Evolutionary conservation across 2,113 vertebrate genomes (phyloP).

Genomic region (Colistium nudipinnis): DNA sequence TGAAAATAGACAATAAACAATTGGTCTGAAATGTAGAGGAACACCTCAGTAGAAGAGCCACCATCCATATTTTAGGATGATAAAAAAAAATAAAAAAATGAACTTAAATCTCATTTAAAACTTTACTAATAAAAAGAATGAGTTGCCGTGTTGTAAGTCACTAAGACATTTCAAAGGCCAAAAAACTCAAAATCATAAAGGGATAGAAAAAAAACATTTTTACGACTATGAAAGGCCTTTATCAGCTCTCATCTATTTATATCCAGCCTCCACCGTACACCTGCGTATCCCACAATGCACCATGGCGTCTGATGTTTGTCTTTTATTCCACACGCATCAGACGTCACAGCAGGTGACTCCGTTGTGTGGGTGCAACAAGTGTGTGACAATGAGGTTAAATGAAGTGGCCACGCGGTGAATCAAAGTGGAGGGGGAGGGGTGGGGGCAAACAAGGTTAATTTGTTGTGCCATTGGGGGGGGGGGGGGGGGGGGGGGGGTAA

Average conservation of each 20-base stretch:
- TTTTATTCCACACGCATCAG: slow-evolving; percentile 9
- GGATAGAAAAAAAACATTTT: too few relatives aligned
- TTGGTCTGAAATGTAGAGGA: background rate
- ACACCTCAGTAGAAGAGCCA: background rate
- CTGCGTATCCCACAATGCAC: slow-evolving; percentile 14
- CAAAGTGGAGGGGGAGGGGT: slow-evolving; percentile 28
- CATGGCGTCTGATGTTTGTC: background rate
- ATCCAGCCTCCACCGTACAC: background rate
- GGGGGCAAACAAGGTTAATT: too few relatives aligned
- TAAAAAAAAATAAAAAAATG: too few relatives aligned
- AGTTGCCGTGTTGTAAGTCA: too few relatives aligned
- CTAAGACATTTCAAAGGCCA: too few relatives aligned
- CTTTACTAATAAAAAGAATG: too few relatives aligned
- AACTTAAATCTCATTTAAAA: too few relatives aligned
- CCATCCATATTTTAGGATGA: background rate
- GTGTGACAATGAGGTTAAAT: slow-evolving; percentile 47
- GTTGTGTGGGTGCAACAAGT: slow-evolving; percentile 65
- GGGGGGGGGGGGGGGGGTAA: slow-evolving; percentile 30
- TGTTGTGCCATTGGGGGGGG: too few relatives aligned
- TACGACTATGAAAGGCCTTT: background rate
- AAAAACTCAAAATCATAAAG: too few relatives aligned
- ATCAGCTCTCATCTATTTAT: background rate
- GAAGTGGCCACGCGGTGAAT: slow-evolving; percentile 20
- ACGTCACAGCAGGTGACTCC: slow-evolving; percentile 61
- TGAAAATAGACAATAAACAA: background rate